Base-by-base conservation (phyloP, 2,113 vertebrate species). In the Nycticryphes semicollaris region DNA sequence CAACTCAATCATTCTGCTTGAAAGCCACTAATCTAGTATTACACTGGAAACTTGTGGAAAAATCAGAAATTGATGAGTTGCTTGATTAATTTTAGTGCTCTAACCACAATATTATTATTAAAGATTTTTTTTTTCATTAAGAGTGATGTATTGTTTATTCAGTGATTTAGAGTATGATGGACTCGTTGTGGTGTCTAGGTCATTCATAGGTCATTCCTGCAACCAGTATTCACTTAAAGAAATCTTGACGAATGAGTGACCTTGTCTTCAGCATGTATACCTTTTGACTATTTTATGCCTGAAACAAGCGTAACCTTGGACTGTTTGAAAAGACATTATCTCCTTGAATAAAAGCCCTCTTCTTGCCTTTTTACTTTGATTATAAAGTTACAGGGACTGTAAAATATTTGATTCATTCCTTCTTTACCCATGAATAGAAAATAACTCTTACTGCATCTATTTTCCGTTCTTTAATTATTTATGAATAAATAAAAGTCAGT, bases 381-480 rank as follows among this genome's bases (percentile, higher is more conserved):
- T 72, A 51, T 60, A 81, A 84, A 79, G 22, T 86, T 74, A 48
- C 24, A 90, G 41, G 47, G 12, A 47, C 24, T 84, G 27, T 88
- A 75, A 90, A 95, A 35, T 84, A 60, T 53, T 86, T 84, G 37
- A 72, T 92, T 84, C 1, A 68, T 91, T 86, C 80, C 21, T 92
- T 80, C 66, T 88, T 86, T 67, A 37, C 16, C 41, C 6, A 68
- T 89, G 39, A 96, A 92, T 75, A 86, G 22, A 89, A 90, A 92
- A 96, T 78, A 78, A 85, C 7, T 84, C 39, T 79, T 84, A 62
- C 85, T 86, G 23, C 51, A 81, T 82, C 39, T 90, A 19, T 88
- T 94, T 95, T 86, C 48, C 3, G 25, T 78, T 90, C 39, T 7
- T 93, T 94, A 93, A 87, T 92, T 90, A 90, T 96, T 93, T 84